Conservation (phyloP, 2,888 invertebrate species). For the Arctia plantaginis region DNA sequence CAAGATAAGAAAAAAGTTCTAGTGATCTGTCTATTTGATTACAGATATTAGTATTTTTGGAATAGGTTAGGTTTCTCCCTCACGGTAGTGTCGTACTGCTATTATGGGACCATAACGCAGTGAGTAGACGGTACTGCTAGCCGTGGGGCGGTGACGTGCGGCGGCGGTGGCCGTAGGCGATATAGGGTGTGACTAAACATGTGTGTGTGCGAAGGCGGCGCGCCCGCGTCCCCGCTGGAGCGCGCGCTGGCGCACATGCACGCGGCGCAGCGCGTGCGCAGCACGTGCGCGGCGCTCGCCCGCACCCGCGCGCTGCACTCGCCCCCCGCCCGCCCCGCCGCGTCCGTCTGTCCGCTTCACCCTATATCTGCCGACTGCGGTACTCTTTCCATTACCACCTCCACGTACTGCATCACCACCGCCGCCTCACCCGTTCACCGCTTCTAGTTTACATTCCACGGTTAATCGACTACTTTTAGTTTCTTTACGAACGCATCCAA, state of each 20-base stretch:
- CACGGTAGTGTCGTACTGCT: background rate
- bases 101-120: background rate
- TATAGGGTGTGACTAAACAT: slow-evolving; percentile 18
- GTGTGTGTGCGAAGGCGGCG: slow-evolving; percentile 10
- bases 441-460: background rate
- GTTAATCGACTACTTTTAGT: background rate
- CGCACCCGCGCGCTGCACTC: slow-evolving; percentile 52
- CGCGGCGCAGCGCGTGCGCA: slow-evolving; percentile 49
- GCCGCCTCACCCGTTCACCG: background rate
- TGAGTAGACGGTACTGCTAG: background rate
- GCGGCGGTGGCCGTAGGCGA: background rate
- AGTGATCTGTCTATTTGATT: background rate
- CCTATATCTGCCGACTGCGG: slow-evolving; percentile 63
- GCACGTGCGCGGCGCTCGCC: slow-evolving; percentile 55
- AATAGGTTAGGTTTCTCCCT: background rate
- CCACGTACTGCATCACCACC: background rate
- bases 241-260: slow-evolving; percentile 45
- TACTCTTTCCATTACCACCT: slow-evolving; percentile 40
- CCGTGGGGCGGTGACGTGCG: background rate
- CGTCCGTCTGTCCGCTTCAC: slow-evolving; percentile 42
- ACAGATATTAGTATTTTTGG: background rate
- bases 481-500: background rate
- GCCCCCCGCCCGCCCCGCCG: slow-evolving; percentile 42
- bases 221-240: slow-evolving; percentile 24
- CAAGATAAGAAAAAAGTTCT: background rate